Evolutionary conservation across 2,888 invertebrate genomes (phyloP).

Genomic region (Monoplex corrugatus): DNA sequence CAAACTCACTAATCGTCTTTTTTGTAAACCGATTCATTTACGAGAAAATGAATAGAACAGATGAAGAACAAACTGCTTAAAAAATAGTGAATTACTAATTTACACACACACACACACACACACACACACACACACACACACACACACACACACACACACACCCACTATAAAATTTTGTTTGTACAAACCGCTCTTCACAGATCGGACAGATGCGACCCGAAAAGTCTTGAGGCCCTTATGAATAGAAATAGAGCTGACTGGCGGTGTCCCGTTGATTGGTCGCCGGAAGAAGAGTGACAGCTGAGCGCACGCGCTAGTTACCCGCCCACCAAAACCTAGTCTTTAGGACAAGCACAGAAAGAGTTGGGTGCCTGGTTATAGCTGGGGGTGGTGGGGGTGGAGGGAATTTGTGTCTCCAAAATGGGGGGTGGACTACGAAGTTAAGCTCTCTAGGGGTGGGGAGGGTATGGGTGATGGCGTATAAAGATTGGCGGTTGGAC

Average conservation of each 20-base stretch:
- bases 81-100: too few relatives aligned
- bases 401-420: not conserved
- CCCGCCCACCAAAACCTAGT: constrained; percentile 28
- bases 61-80: too few relatives aligned
- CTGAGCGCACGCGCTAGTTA: constrained; percentile 37
- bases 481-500: constrained; percentile 31
- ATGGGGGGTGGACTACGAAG: not conserved
- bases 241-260: too few relatives aligned
- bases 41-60: too few relatives aligned
- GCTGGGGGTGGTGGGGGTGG: not conserved
- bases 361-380: not conserved
- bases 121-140: too few relatives aligned
- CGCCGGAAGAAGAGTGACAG: constrained; percentile 31
- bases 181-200: not conserved
- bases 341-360: not conserved
- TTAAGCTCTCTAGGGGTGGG: not conserved
- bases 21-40: too few relatives aligned
- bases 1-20: too few relatives aligned
- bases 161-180: too few relatives aligned
- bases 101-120: too few relatives aligned
- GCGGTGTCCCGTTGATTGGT: constrained; percentile 34
- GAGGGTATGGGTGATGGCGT: not conserved
- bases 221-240: not conserved
- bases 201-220: constrained; percentile 36
- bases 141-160: too few relatives aligned